Base-by-base conservation (phyloP, 2,888 invertebrate genomes). In the Drosophila suboccidentalis region DNA sequence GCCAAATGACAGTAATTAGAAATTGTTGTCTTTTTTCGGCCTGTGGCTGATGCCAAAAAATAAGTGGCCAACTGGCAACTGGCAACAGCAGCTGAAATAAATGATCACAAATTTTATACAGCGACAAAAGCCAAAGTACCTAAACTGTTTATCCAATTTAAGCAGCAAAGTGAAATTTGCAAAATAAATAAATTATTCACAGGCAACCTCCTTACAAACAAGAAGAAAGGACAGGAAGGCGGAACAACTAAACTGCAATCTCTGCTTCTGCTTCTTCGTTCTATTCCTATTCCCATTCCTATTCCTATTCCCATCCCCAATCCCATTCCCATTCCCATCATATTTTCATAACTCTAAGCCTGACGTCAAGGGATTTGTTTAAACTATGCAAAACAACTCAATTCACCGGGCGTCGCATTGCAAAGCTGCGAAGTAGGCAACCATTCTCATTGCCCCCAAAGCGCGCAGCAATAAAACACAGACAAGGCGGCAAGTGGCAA, bases 381-480 rank as follows among this genome's bases (percentile, higher is more conserved):
- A 89, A 85, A 85, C 90, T 89, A 87, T 87, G 88, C 85, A 87
- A 85, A 89, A 78, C 82, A 78, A 73, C 79, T 74, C 74, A 80
- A 85, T 78, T 75, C 75, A 64, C 53, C 67, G 74, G 72, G 71
- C 77, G 44, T 36, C 15, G 70, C 64, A 38, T 38, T 38, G 38
- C 38, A 38, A 38, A 38, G 78, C 78, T 75, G 71, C 58, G 80
- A 80, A 90, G 86, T 87, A 85, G 89, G 72, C 89, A 82, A 82
- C 78, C 55, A 78, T 80, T 89, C 72, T 76, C 81, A 79, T 79
- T 78, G 80, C 77, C 76, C 76, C 88, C 85, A 80, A 89, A 87
- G 88, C 85, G 83, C 78, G 74, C 71, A 83, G 82, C 85, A 82
- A 90, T 90, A 91, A 90, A 91, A 82, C 77, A 87, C 88, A 89